Conservation (phyloP, 2,888 invertebrate genomes). For the Sipunculus nudus region DNA sequence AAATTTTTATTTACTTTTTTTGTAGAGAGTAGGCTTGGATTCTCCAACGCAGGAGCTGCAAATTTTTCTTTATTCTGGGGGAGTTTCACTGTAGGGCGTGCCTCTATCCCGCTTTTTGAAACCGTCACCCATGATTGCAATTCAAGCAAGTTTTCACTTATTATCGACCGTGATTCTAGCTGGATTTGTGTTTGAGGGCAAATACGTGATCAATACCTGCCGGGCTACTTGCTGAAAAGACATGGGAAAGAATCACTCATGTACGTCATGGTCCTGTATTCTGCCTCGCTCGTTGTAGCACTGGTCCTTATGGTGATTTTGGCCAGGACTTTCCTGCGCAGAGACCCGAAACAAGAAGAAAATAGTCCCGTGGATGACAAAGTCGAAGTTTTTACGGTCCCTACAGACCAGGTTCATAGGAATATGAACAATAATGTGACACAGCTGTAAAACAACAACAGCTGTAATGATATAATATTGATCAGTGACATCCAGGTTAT, state of each 20-base stretch:
- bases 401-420: too few relatives aligned
- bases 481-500: too few relatives aligned
- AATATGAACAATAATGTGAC: too few relatives aligned
- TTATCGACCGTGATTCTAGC: slow-evolving; percentile 37
- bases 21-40: slow-evolving; percentile 42
- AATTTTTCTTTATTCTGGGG: slow-evolving; percentile 48
- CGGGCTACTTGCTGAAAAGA: slow-evolving; percentile 45
- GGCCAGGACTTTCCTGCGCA: too few relatives aligned
- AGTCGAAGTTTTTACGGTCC: too few relatives aligned
- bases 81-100: slow-evolving; percentile 43
- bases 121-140: slow-evolving; percentile 38
- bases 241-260: slow-evolving; percentile 41
- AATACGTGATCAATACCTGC: slow-evolving; percentile 35
- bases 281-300: too few relatives aligned
- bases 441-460: too few relatives aligned
- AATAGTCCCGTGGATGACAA: too few relatives aligned
- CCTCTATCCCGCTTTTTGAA: slow-evolving; percentile 43
- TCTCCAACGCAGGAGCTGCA: slow-evolving; percentile 42
- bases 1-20: slow-evolving; percentile 49
- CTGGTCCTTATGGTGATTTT: too few relatives aligned
- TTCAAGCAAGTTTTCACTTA: slow-evolving; percentile 40
- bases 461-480: too few relatives aligned
- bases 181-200: slow-evolving; percentile 37
- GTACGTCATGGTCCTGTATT: slow-evolving; percentile 41
- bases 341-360: too few relatives aligned